Base-by-base conservation (phyloP, 2,113 vertebrate genomes). In the Octodon degus region DNA sequence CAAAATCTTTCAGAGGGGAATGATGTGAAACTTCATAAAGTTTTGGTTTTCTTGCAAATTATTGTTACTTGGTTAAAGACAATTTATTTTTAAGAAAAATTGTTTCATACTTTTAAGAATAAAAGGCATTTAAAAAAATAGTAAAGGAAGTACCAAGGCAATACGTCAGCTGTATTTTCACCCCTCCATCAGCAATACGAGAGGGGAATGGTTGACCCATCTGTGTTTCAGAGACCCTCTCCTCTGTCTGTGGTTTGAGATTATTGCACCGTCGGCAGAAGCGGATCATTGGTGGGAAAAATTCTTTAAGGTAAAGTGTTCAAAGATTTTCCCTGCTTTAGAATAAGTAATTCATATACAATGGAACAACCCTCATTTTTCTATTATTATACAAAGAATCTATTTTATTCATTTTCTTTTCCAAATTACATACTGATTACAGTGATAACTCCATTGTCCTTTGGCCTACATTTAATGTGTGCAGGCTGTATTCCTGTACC, bases 251-350 rank as follows among this genome's bases (percentile, higher is more conserved):
- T 94, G 99, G 99, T 93, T 17, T 99, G 97, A 98, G 99, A 92
- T 98, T 99, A 90, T 95, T 99, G 83, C 99, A 99, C 95, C 99
- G 98, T 91, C 99, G 99, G 82, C 99, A 99, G 97, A 99, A 99
- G 85, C 98, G 99, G 96, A 99, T 99, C 97, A 99, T 99, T 93
- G 99, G 99, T 91, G 99, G 99, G 81, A 99, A 99, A 97, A 99
- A 99, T 98, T 99, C 99, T 96, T 98, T 99, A 98, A 98, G 99
- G 99, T 99, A 98, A 99, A 80, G 77, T 17, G 25, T 77, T 85
- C 65, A 70, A 24, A 85, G 32, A 30, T 68, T 60, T 83, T 55
- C 16, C 19, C 20, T 91, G 62, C 27, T 62, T 47, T 0, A 67
- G 8, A 90, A 89, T 91, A 76, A 82, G 27, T 60, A 63, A 24